A percentile compares a stretch with the other conserved stretches of the same genome.
phyloP scores from a whole-genome alignment of 2,797 vertebrate species.

The Thunnus albacares region DNA sequence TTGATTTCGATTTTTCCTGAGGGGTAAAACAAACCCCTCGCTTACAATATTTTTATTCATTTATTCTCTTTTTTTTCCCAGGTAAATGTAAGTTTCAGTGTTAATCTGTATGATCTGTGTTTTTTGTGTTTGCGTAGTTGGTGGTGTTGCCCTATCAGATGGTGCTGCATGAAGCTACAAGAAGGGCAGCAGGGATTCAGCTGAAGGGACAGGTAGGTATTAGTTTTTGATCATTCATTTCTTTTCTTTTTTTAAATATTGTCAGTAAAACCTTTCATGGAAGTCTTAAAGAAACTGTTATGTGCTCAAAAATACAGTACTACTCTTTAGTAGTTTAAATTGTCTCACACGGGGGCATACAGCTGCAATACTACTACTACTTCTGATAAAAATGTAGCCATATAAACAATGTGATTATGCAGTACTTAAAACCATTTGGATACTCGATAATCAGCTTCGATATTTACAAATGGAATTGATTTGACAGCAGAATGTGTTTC shows the following conservation, averaged over 20 bases:
- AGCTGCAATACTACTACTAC: background rate
- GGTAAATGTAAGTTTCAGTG: background rate
- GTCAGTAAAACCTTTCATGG: background rate
- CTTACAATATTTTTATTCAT: background rate
- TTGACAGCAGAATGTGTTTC: background rate
- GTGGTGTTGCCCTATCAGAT: constrained; percentile 98
- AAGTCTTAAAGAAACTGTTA: background rate
- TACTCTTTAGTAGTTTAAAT: background rate
- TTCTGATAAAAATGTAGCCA: background rate
- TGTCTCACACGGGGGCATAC: background rate
- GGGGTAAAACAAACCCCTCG: background rate
- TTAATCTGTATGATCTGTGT: constrained; percentile 4
- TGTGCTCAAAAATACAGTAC: too few relatives aligned
- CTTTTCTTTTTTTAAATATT: background rate
- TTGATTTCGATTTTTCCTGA: too few relatives aligned
- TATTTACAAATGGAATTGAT: background rate
- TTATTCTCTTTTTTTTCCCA: background rate
- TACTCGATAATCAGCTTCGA: background rate
- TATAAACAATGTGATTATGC: background rate
- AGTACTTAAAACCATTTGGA: background rate
- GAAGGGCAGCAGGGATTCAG: constrained; percentile 91
- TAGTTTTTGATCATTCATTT: background rate
- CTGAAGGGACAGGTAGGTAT: constrained; percentile 91
- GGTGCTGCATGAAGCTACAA: constrained; percentile 93
- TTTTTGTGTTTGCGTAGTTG: constrained; percentile 82